phyloP scores from a whole-genome alignment of 1,140 invertebrate species.

The Ceratitis capitata region DNA sequence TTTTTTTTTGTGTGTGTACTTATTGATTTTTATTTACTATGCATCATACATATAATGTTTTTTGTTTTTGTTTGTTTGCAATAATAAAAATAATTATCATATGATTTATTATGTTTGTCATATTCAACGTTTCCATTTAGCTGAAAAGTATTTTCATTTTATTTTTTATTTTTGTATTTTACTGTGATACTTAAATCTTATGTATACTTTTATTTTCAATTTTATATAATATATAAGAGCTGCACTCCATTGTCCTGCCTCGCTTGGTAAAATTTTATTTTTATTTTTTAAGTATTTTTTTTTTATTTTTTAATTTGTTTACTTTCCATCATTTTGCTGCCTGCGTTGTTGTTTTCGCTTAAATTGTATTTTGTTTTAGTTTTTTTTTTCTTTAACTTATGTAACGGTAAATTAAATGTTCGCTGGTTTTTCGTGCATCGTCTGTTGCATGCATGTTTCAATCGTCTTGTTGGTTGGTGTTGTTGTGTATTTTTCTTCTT shows the following conservation, averaged over 20 bases:
- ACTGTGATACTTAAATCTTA: background rate
- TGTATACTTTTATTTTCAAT: background rate
- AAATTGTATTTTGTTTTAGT: conserved; percentile 13
- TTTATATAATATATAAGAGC: conserved; percentile 12
- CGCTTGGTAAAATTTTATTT: background rate
- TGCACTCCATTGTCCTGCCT: background rate
- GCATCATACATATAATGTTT: background rate
- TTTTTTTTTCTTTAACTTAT: background rate
- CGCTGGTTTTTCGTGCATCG: conserved; percentile 15
- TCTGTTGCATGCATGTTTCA: background rate
- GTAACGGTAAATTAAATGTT: conserved; percentile 4
- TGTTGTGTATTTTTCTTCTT: too few species aligned
- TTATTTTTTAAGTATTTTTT: background rate
- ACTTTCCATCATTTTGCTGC: background rate
- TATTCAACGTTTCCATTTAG: background rate
- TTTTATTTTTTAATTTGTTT: background rate
- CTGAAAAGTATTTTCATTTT: background rate
- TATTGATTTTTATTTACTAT: too few species aligned
- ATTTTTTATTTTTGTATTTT: background rate
- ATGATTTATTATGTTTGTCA: background rate
- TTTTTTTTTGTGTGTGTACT: background rate
- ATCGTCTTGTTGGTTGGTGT: background rate
- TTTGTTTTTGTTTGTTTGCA: conserved; percentile 16
- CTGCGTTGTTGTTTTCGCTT: conserved; percentile 25
- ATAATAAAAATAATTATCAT: conserved; percentile 17